phyloP scores from a whole-genome alignment of 2,797 vertebrate species.

The Myotis findleyi region DNA sequence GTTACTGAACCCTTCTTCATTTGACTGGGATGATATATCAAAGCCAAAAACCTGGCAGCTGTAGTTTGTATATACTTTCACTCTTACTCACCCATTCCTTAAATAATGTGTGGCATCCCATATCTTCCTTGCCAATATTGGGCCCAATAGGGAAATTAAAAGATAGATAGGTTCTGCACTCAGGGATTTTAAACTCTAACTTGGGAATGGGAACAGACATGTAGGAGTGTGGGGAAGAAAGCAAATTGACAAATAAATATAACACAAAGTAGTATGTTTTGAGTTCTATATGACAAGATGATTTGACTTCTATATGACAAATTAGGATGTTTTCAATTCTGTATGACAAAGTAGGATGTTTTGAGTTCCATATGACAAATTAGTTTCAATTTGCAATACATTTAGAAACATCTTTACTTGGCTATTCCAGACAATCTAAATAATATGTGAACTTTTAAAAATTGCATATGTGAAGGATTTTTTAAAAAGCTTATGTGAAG shows the following conservation, averaged over 20 bases:
- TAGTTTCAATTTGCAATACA: constrained; percentile 49
- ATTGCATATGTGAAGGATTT: constrained; percentile 32
- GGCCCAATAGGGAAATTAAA: constrained; percentile 35
- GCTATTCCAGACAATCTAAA: constrained; percentile 66
- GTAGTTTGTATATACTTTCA: not conserved
- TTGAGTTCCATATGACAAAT: constrained; percentile 60
- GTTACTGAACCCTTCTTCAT: constrained; percentile 43
- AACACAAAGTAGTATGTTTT: constrained; percentile 59
- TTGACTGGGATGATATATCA: constrained; percentile 19
- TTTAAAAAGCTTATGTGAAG: constrained; percentile 11
- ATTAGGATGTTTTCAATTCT: constrained; percentile 63
- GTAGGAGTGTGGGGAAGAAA: constrained; percentile 20
- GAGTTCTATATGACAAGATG: constrained; percentile 54
- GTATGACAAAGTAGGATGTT: constrained; percentile 39
- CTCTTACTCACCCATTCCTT: constrained; percentile 23
- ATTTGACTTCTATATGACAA: constrained; percentile 60
- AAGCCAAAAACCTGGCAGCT: constrained; percentile 39
- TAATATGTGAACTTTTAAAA: constrained; percentile 58
- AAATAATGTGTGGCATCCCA: constrained; percentile 1
- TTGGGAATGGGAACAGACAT: constrained; percentile 35
- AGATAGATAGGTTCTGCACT: constrained; percentile 51
- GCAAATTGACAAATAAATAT: constrained; percentile 57
- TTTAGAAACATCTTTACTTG: constrained; percentile 64
- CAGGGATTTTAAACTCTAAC: constrained; percentile 66
- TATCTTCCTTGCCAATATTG: constrained; percentile 59